These are phyloP conservation scores for Solea solea DNA, from an alignment of 2,113 vertebrate species.

Conservation along the genomic window DNA sequence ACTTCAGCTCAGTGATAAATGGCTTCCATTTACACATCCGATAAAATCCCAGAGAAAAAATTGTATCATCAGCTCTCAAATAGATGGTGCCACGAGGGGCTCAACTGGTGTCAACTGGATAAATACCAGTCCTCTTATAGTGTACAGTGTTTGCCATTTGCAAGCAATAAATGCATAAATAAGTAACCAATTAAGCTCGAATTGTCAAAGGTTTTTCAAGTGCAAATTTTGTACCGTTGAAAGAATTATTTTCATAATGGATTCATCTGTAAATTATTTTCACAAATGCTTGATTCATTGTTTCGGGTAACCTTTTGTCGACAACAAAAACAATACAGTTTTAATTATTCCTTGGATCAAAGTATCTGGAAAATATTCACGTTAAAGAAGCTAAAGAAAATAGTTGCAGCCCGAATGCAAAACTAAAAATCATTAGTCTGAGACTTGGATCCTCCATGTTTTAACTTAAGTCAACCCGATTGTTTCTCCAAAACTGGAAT, in stretches of 20 bases:
- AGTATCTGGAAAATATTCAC: too few species aligned
- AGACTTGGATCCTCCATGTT: too few species aligned
- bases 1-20: constrained; percentile 31
- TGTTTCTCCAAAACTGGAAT: not conserved
- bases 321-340: too few species aligned
- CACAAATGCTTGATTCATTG: too few species aligned
- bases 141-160: not conserved
- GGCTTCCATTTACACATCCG: constrained; percentile 33
- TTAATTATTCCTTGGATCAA: too few species aligned
- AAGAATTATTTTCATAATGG: not conserved
- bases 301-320: too few species aligned
- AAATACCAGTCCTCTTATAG: not conserved
- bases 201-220: not conserved
- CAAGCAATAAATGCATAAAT: not conserved
- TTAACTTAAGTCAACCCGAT: too few species aligned
- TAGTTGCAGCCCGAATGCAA: too few species aligned
- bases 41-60: constrained; percentile 24
- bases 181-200: not conserved
- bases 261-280: too few species aligned
- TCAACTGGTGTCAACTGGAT: constrained; percentile 7
- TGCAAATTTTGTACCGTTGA: not conserved
- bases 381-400: too few species aligned
- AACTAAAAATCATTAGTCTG: too few species aligned
- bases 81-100: not conserved
- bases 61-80: constrained; percentile 30